Evolutionary conservation across 2,113 vertebrate species (phyloP).

Genomic region (Syngnathus typhle): DNA sequence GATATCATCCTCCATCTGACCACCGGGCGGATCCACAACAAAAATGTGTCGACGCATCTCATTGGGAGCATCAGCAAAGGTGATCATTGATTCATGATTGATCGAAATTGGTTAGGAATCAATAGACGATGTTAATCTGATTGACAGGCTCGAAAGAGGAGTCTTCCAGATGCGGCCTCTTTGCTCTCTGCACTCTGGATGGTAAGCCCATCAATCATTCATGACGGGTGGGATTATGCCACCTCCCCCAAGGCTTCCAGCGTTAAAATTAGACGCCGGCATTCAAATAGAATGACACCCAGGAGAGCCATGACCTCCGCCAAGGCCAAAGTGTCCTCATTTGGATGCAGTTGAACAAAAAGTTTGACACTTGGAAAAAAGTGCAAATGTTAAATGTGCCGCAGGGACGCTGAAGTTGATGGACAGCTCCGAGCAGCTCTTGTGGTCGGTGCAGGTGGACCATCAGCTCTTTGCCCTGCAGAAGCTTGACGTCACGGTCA

Average conservation of each 20-base stretch:
- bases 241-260: not conserved
- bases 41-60: conserved; percentile 95
- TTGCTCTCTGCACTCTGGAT: conserved; percentile 94
- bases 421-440: conserved; percentile 87
- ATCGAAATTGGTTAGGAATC: too few relatives aligned
- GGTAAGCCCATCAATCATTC: conserved; percentile 62
- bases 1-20: conserved; percentile 88
- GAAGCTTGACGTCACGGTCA: conserved; percentile 93
- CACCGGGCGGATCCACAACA: conserved; percentile 94
- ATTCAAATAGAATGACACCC: not conserved
- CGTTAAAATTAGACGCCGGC: not conserved
- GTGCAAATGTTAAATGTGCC: not conserved
- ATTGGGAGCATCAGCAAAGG: conserved; percentile 88
- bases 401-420: conserved; percentile 91
- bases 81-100: conserved; percentile 15
- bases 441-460: conserved; percentile 97
- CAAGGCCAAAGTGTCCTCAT: not conserved
- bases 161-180: conserved; percentile 79
- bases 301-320: not conserved
- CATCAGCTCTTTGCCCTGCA: conserved; percentile 95
- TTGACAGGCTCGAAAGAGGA: conserved; percentile 69
- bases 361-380: not conserved
- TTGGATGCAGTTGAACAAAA: not conserved
- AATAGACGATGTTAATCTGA: not conserved
- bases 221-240: not conserved